These are phyloP conservation scores for Ceratina japonica DNA, from an alignment of 1,140 invertebrate species.

Conservation along the genomic window DNA sequence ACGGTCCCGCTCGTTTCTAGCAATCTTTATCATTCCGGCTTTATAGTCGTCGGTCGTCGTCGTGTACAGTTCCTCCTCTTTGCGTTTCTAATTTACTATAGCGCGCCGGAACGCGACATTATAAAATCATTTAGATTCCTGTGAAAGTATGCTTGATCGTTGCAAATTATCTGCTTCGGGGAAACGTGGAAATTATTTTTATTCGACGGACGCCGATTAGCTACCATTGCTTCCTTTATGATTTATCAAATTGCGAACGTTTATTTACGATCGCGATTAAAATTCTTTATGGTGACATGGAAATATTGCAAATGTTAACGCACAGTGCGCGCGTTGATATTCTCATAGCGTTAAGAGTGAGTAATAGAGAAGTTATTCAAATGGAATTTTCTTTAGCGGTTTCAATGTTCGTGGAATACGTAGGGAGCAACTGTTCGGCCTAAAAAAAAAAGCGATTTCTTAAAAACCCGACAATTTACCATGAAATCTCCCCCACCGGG, in stretches of 20 bases:
- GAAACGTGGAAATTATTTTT: neutral
- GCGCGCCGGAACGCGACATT: constrained; percentile 6
- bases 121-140: constrained; percentile 36
- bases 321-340: neutral
- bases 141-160: constrained; percentile 7
- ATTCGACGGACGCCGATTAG: neutral
- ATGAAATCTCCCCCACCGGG: constrained; percentile 30
- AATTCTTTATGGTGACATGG: no score
- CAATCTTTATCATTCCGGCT: constrained; percentile 30
- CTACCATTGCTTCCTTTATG: no score
- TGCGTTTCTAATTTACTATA: constrained; percentile 34
- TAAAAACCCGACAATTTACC: constrained; percentile 32
- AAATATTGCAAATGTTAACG: no score
- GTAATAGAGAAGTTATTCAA: no score
- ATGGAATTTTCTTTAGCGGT: neutral
- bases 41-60: constrained; percentile 4
- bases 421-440: neutral
- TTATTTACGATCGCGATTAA: no score
- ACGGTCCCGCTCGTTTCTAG: constrained; percentile 28
- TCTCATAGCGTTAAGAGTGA: no score
- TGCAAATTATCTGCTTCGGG: constrained; percentile 1
- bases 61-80: neutral
- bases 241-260: no score
- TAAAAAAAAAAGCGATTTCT: constrained; percentile 34
- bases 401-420: neutral